These are phyloP conservation scores for Drosophila sechellia DNA, from an alignment of 1,140 invertebrate species.

Conservation along the genomic window DNA sequence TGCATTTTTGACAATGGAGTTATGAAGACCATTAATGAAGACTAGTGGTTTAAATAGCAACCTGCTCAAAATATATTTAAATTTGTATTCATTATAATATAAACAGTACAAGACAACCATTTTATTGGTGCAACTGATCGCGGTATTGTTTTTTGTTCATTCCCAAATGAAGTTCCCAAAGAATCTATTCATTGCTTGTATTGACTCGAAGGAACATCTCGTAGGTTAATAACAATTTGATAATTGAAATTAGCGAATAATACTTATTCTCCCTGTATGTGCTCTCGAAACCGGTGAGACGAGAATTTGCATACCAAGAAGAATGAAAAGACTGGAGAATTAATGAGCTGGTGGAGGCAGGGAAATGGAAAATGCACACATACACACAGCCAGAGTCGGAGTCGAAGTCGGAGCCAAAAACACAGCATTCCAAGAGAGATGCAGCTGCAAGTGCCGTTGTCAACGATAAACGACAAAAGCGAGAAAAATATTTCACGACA, in stretches of 20 bases:
- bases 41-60: no score
- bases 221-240: no score
- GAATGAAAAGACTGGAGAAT: constrained; percentile 27
- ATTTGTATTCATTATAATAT: no score
- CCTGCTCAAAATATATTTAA: no score
- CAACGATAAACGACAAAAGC: constrained; percentile 33
- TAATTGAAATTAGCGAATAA: not conserved
- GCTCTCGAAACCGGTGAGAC: constrained; percentile 55
- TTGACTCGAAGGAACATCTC: no score
- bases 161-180: no score
- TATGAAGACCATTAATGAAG: no score
- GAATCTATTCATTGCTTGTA: no score
- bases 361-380: constrained; percentile 1
- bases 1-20: no score
- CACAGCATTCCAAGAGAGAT: constrained; percentile 18
- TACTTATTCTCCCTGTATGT: not conserved
- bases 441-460: constrained; percentile 51
- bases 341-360: constrained; percentile 24
- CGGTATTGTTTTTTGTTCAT: no score
- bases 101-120: no score
- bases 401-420: not conserved
- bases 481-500: constrained; percentile 57
- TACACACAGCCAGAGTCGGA: not conserved
- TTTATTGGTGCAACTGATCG: no score
- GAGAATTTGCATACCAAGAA: constrained; percentile 52